Conservation (phyloP, 2,888 invertebrate genomes). For the Stenurella melanura region DNA sequence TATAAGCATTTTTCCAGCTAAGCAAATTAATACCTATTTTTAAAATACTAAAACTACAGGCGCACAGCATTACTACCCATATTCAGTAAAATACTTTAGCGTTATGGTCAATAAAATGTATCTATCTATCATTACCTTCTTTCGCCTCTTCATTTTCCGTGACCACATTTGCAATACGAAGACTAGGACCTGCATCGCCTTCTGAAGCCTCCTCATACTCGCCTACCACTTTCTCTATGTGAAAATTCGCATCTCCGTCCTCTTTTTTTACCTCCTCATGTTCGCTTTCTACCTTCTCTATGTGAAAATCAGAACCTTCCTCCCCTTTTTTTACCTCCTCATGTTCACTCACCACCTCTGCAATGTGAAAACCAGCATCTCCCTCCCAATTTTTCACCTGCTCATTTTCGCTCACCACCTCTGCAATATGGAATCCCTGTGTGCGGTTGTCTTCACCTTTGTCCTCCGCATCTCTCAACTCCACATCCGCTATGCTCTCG, state of each 20-base stretch:
- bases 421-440: no score
- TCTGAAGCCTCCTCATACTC: neutral
- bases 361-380: neutral
- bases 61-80: no score
- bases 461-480: neutral
- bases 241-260: neutral
- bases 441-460: neutral
- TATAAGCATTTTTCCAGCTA: no score
- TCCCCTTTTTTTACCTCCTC: neutral
- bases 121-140: conserved; percentile 1
- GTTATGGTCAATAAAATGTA: no score
- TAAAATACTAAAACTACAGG: no score
- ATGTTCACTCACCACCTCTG: neutral
- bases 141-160: conserved; percentile 7
- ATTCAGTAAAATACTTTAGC: no score
- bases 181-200: neutral
- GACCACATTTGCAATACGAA: neutral
- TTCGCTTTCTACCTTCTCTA: neutral
- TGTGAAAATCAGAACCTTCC: neutral
- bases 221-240: neutral
- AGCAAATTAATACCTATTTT: no score
- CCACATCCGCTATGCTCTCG: conserved; percentile 49
- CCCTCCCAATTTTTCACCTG: neutral
- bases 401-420: no score
- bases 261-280: neutral